These are phyloP conservation scores for Paramisgurnus dabryanus DNA, from an alignment of 2,113 vertebrate genomes.

Conservation along the genomic window DNA sequence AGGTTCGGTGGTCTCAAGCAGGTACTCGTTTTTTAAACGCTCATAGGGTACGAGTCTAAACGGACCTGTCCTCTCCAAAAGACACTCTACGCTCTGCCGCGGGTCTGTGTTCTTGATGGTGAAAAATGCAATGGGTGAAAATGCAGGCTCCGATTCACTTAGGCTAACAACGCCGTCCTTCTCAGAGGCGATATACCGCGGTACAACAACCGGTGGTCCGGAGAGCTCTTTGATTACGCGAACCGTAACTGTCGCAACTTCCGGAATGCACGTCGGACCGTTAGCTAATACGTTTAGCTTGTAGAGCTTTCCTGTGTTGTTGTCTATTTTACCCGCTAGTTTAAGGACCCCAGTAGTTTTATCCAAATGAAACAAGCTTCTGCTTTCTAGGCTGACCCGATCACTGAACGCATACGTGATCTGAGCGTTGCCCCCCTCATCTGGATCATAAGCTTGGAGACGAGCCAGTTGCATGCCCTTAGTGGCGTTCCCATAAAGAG, in stretches of 20 bases:
- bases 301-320: constrained; percentile 75
- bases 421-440: constrained; percentile 88
- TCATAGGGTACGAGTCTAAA: constrained; percentile 89
- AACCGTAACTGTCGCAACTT: constrained; percentile 82
- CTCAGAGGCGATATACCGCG: constrained; percentile 91
- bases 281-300: constrained; percentile 89
- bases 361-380: constrained; percentile 85
- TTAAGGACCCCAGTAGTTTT: constrained; percentile 82
- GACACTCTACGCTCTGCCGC: constrained; percentile 82
- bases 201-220: constrained; percentile 84
- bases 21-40: constrained; percentile 86
- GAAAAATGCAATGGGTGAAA: constrained; percentile 94
- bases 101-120: constrained; percentile 86
- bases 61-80: constrained; percentile 86
- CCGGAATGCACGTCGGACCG: constrained; percentile 92
- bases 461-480: constrained; percentile 79
- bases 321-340: constrained; percentile 81
- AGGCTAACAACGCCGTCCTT: constrained; percentile 85
- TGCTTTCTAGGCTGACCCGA: constrained; percentile 83
- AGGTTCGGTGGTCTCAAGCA: constrained; percentile 87
- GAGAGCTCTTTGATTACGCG: constrained; percentile 82
- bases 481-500: constrained; percentile 86
- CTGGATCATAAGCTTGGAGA: constrained; percentile 84
- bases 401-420: constrained; percentile 93
- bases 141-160: constrained; percentile 87